These are phyloP conservation scores for Heliconius nattereri DNA, from an alignment of 1,140 invertebrate genomes.

Conservation along the genomic window DNA sequence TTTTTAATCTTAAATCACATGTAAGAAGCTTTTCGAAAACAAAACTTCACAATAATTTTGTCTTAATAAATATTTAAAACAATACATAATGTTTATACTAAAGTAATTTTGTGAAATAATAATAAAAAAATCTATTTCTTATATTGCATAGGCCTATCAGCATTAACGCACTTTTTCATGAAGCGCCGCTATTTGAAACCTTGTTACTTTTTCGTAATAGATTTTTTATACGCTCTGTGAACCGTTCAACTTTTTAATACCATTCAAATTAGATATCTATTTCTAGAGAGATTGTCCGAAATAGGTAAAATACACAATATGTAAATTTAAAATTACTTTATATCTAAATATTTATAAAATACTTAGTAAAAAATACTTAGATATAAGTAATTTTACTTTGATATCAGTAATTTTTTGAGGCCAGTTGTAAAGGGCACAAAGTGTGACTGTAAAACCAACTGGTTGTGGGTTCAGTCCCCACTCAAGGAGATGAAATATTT, in stretches of 20 bases:
- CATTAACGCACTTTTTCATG: not conserved
- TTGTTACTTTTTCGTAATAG: conserved; percentile 5
- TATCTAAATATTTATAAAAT: not conserved
- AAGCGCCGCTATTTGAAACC: conserved; percentile 1
- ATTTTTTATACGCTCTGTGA: conserved; percentile 4
- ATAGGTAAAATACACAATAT: not conserved
- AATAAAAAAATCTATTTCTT: not conserved
- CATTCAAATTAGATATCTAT: conserved; percentile 10
- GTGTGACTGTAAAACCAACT: too few species aligned
- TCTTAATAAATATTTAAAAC: not conserved
- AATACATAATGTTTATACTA: not conserved
- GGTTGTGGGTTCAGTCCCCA: too few species aligned
- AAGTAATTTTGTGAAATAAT: not conserved
- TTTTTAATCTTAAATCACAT: not conserved
- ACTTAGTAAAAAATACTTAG: too few species aligned
- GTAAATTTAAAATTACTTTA: not conserved
- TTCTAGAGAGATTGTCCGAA: conserved; percentile 7
- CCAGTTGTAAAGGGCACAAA: too few species aligned
- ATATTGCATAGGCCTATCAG: not conserved
- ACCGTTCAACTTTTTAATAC: conserved; percentile 10
- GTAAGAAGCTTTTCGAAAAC: not conserved
- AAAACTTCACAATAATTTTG: not conserved
- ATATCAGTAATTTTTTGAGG: too few species aligned
- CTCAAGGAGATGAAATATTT: too few species aligned
- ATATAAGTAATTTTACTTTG: too few species aligned